Base-by-base conservation (phyloP, 1,140 invertebrate genomes). In the Charaxes varanes region DNA sequence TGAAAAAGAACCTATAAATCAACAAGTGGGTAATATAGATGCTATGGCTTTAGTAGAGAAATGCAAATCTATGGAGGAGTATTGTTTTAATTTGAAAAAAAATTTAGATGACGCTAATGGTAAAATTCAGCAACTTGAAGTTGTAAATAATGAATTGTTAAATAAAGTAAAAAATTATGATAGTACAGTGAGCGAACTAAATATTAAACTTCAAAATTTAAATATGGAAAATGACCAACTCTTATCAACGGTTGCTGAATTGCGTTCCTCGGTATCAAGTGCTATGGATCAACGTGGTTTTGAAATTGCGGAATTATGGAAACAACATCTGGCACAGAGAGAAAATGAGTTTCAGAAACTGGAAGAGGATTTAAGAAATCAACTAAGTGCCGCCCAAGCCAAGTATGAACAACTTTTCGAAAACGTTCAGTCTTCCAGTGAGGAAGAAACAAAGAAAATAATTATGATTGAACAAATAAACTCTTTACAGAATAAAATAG, bases 261-360 rank as follows among this genome's bases (percentile, higher is more conserved):
- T 84, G 35, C 73, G 79, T 17, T 65, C 71, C 7, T 79, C 77
- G 11, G 43, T 85, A 12, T 68, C 80, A 2, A 76, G 76, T 23
- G 74, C 86, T 33, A 85, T 90, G 22, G 88, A 90, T 60, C 88
- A 90, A 58, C 77, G 87, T 30, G 88, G 88, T 31, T 82, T 81
- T 62, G 87, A 89, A 77, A 86, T 90, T 37, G 88, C 88, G 10
- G 87, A 87, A 67, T 83, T 88, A 48, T 90, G 88, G 89, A 89
- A 90, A 64, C 77, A 88, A 41, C 88, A 90, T 67, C 73, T 90
- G 36, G 74, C 85, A 3, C 80, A 85, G 44, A 78, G 87, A 11
- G 88, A 90, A 78, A 76, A 62, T 7, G 88, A 88, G 46, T 90
- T 88, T 57, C 63, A 79, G 44, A 66, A 79, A 44, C 60, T 77